phyloP scores from a whole-genome alignment of 2,797 vertebrate species.

The Dermochelys coriacea region DNA sequence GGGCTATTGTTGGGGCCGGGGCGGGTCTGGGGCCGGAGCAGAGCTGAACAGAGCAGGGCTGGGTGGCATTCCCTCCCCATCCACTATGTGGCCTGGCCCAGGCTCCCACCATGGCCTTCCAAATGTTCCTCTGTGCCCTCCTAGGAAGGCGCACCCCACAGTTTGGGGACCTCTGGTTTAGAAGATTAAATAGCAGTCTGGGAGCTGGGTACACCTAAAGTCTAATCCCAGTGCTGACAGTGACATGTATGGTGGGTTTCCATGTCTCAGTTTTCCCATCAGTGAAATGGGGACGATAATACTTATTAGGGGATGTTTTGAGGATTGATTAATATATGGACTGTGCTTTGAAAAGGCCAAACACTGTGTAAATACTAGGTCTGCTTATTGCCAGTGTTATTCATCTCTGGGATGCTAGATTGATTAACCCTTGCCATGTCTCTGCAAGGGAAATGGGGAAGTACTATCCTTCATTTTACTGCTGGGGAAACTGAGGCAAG shows the following conservation, averaged over 20 bases:
- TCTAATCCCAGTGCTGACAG: neutral
- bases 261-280: neutral
- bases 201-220: neutral
- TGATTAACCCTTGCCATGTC: neutral
- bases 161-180: no score
- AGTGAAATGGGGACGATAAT: neutral
- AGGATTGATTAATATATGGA: neutral
- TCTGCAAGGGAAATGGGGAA: neutral
- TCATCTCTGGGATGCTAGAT: fast-evolving
- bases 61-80: no score
- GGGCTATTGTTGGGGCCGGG: no score
- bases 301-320: fast-evolving
- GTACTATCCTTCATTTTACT: neutral
- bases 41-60: no score
- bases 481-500: conserved; percentile 40
- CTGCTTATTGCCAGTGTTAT: neutral
- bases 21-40: no score
- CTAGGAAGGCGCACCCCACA: no score
- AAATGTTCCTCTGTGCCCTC: no score
- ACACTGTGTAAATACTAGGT: neutral
- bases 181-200: neutral
- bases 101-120: no score
- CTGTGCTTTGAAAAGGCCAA: neutral
- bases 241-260: neutral
- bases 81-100: no score